A percentile compares a stretch with the other conserved stretches of the same genome.
These are phyloP conservation scores for Leguminivora glycinivorella DNA, from an alignment of 1,140 invertebrate genomes.

Conservation along the genomic window DNA sequence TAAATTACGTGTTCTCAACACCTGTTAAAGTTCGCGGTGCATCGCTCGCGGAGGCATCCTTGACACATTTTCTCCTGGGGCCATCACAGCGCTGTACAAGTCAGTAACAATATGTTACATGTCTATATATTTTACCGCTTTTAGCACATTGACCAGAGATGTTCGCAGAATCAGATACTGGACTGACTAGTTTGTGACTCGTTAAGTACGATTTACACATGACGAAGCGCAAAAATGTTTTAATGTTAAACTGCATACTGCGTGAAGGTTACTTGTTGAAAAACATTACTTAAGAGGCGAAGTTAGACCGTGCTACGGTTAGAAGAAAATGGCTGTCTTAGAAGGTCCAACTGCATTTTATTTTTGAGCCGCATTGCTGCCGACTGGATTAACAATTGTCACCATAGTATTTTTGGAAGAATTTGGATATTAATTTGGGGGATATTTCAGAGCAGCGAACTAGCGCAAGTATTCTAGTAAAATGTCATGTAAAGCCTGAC, in stretches of 20 bases:
- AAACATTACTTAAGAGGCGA: too few relatives aligned
- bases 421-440: too few relatives aligned
- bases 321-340: too few relatives aligned
- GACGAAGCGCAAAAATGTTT: not conserved
- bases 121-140: constrained; percentile 1
- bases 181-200: not conserved
- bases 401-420: too few relatives aligned
- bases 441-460: too few relatives aligned
- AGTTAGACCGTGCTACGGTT: too few relatives aligned
- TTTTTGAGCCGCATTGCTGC: too few relatives aligned
- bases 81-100: constrained; percentile 30
- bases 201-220: not conserved
- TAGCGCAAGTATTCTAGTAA: too few relatives aligned
- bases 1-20: constrained; percentile 32
- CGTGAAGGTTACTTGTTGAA: too few relatives aligned
- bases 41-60: constrained; percentile 41
- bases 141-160: constrained; percentile 35
- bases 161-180: constrained; percentile 41
- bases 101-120: not conserved
- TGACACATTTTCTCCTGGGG: constrained; percentile 48
- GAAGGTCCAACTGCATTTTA: too few relatives aligned
- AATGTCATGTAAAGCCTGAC: too few relatives aligned
- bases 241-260: not conserved
- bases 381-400: too few relatives aligned
- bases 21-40: constrained; percentile 40